These are phyloP conservation scores for Adelphocoris suturalis DNA, from an alignment of 2,888 invertebrate genomes.

Conservation along the genomic window DNA sequence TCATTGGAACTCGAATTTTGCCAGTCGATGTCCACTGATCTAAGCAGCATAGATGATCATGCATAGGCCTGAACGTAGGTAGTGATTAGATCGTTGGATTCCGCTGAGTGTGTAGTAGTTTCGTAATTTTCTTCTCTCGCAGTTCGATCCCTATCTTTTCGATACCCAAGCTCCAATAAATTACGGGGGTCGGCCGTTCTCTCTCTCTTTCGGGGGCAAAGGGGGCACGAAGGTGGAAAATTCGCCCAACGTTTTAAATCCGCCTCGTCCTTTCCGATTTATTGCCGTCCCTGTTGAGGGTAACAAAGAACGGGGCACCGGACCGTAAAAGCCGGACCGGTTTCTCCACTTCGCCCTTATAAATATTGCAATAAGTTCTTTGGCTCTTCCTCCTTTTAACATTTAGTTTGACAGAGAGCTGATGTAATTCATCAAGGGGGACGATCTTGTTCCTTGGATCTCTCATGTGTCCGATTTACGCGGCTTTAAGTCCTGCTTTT, in stretches of 20 bases:
- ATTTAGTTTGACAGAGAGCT: background rate
- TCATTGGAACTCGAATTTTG: too few species aligned
- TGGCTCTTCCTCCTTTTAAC: background rate
- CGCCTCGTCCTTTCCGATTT: conserved; percentile 50
- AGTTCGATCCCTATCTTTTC: background rate
- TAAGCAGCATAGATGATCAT: too few species aligned
- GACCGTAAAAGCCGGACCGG: conserved; percentile 25
- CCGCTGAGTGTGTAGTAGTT: too few species aligned
- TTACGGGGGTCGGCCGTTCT: background rate
- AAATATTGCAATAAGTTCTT: conserved; percentile 57
- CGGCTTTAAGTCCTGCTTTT: too few species aligned
- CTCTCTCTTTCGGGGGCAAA: conserved; percentile 2
- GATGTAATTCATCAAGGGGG: background rate
- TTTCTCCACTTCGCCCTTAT: conserved; percentile 40
- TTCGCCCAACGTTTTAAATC: conserved; percentile 65
- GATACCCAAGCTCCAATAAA: background rate
- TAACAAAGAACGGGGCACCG: conserved; percentile 28
- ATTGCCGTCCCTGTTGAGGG: conserved; percentile 53
- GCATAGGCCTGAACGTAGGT: too few species aligned
- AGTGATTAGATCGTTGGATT: too few species aligned
- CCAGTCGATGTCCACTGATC: too few species aligned
- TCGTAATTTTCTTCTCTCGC: too few species aligned
- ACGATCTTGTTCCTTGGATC: background rate
- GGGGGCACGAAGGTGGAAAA: conserved; percentile 64
- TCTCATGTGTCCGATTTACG: too few species aligned